phyloP scores from a whole-genome alignment of 2,888 invertebrate genomes.

The Dioctria rufipes region DNA sequence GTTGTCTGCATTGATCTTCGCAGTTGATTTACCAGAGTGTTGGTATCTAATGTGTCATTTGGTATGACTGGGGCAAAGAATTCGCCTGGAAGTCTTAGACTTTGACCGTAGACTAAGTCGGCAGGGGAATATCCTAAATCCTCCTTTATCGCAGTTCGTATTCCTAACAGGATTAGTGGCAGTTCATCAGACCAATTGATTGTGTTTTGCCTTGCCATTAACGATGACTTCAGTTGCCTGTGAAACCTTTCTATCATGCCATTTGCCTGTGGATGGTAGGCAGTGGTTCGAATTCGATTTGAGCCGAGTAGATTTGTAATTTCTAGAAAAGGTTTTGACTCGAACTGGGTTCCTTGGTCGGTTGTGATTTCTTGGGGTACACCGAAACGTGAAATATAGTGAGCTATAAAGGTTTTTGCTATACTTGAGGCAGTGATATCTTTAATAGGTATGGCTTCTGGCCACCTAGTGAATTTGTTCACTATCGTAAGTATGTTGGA shows the following conservation, averaged over 20 bases:
- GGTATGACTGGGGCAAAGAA: not conserved
- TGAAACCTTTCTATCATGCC: not conserved
- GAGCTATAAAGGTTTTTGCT: not conserved
- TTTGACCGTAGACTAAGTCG: constrained; percentile 21
- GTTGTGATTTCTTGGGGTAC: not conserved
- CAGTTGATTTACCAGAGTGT: not conserved
- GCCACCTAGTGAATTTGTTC: not conserved
- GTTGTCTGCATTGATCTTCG: not conserved
- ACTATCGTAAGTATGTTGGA: not conserved
- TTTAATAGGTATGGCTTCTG: not conserved
- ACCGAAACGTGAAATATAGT: too few species aligned
- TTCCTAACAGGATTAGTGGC: constrained; percentile 37
- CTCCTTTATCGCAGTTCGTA: constrained; percentile 25
- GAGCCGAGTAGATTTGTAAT: not conserved
- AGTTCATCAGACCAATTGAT: constrained; percentile 39
- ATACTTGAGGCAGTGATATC: not conserved
- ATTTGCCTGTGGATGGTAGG: not conserved
- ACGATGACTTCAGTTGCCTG: constrained; percentile 60
- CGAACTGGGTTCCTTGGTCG: constrained; percentile 19
- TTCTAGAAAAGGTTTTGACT: not conserved
- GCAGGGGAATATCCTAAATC: constrained; percentile 19
- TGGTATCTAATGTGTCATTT: not conserved
- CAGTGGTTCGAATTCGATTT: not conserved
- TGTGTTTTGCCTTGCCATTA: constrained; percentile 57
- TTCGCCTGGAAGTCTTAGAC: not conserved